Evolutionary conservation across 2,113 vertebrate genomes (phyloP).

Genomic region (Conger conger): DNA sequence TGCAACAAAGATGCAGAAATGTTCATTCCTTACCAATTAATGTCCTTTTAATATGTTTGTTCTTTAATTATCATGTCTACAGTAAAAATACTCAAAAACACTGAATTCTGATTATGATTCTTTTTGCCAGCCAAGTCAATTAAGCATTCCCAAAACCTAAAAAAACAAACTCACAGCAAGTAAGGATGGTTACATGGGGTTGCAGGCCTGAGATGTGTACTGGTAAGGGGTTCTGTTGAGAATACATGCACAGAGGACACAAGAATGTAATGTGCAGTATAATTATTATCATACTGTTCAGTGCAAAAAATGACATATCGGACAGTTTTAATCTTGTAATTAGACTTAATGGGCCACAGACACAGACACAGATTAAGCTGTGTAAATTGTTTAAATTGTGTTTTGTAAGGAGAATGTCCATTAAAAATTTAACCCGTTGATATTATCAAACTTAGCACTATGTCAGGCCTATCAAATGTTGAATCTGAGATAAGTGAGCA

Average conservation of each 20-base stretch:
- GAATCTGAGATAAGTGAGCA: neutral
- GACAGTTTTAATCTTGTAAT: too few species aligned
- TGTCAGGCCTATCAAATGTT: neutral
- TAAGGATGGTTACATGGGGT: neutral
- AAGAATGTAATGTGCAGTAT: neutral
- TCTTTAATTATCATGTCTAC: neutral
- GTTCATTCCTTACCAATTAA: neutral
- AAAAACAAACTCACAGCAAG: neutral
- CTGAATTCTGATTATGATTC: neutral
- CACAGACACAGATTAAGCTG: too few species aligned
- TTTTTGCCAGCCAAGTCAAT: neutral
- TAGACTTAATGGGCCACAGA: too few species aligned
- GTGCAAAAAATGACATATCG: too few species aligned
- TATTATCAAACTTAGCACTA: neutral
- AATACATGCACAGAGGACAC: neutral
- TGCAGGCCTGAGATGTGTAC: neutral
- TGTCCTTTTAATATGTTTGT: neutral
- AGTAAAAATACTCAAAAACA: neutral
- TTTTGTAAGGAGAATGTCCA: too few species aligned
- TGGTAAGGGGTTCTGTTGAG: neutral
- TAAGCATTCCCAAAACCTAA: neutral
- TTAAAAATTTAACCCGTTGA: too few species aligned
- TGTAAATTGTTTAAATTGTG: too few species aligned
- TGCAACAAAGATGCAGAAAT: neutral
- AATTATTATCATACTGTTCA: too few species aligned